Evolutionary conservation across 2,113 vertebrate genomes (phyloP), one percentile per base, ranked within the genome.

Genomic region (Halcyon senegalensis): DNA sequence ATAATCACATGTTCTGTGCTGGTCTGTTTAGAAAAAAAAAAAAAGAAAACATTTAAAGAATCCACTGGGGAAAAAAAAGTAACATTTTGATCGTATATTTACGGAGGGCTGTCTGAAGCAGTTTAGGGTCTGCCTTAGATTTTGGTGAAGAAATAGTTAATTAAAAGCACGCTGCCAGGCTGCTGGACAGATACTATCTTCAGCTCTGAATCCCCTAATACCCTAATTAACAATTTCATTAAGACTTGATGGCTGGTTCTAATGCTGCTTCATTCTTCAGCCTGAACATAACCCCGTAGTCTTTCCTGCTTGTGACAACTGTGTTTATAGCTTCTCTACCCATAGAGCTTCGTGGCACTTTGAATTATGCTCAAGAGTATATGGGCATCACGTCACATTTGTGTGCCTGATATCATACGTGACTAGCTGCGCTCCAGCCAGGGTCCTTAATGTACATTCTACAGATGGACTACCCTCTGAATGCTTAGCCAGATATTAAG

Each of bases 331-430:
- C 98, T 98, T 98, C 98, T 97, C 98, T 98, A 98, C 96, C 96
- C 99, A 98, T 97, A 96, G 98, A 98, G 97, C 98, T 98, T 98
- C 97, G 79, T 99, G 98, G 98, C 99, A 98, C 98, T 98, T 98
- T 58, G 98, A 98, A 99, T 99, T 99, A 99, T 98, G 97, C 98
- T 99, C 99, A 99, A 98, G 98, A 97, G 98, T 97, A 98, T 98
- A 98, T 97, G 97, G 98, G 98, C 98, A 98, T 99, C 99, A 98
- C 96, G 98, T 99, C 98, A 99, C 98, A 98, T 99, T 99, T 99
- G 98, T 84, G 96, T 98, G 98, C 97, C 97, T 97, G 83, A 98
- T 98, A 99, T 99, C 98, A 98, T 98, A 98, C 98, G 86, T 98
- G 97, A 97, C 97, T 98, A 98, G 98, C 97, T 97, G 97, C 93